Percentiles rank a stretch among this genome's conserved stretches.
These are phyloP conservation scores for Zaprionus kolodkinae DNA, from an alignment of 1,140 invertebrate species.

Conservation along the genomic window DNA sequence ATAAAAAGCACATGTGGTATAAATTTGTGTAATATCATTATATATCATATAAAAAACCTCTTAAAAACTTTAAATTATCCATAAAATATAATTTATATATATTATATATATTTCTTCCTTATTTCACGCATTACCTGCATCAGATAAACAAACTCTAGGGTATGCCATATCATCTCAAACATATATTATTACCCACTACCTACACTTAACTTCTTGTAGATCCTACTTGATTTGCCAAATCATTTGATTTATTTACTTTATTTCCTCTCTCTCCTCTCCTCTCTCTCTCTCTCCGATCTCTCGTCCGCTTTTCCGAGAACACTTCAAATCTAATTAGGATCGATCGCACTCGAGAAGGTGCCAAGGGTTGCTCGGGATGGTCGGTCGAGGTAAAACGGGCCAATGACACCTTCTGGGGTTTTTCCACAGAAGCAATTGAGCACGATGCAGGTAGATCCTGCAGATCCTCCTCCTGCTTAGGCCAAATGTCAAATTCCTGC, in stretches of 20 bases:
- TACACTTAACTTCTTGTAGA: background rate
- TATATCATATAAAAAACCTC: no score
- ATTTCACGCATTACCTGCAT: no score
- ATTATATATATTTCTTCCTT: no score
- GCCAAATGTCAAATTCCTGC: slow-evolving; percentile 29
- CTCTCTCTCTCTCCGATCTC: no score
- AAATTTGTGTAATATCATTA: no score
- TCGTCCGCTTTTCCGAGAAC: slow-evolving; percentile 33
- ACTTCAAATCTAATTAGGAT: slow-evolving; percentile 54
- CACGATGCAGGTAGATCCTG: background rate
- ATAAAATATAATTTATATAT: no score
- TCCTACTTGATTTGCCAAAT: background rate
- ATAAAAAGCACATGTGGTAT: no score
- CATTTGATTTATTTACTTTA: background rate
- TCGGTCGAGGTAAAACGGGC: slow-evolving; percentile 7
- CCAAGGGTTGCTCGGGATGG: background rate
- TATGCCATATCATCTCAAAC: background rate
- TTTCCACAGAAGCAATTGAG: slow-evolving; percentile 47
- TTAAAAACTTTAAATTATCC: no score
- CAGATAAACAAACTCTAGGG: no score
- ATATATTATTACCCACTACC: background rate
- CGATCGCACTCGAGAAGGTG: background rate
- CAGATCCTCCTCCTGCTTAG: background rate
- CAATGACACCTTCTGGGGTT: slow-evolving; percentile 40
- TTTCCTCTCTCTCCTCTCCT: background rate